Evolutionary conservation across 2,113 vertebrate species (phyloP).

Genomic region (Vulpes vulpes): DNA sequence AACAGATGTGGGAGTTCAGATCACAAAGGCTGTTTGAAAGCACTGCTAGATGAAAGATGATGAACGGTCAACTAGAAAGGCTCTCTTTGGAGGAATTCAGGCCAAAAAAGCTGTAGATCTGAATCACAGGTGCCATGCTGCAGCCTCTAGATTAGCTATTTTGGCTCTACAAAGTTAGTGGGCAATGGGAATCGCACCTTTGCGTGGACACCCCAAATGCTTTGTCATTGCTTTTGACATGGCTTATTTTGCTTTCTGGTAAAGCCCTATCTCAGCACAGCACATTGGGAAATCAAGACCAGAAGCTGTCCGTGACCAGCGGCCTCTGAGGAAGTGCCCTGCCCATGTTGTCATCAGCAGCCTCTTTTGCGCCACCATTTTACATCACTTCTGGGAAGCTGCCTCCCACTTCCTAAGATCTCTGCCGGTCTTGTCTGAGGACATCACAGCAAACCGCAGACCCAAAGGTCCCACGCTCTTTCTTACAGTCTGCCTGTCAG

Average conservation of each 20-base stretch:
- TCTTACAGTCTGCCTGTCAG: not conserved
- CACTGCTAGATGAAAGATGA: not conserved
- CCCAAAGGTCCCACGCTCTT: not conserved
- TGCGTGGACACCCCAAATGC: not conserved
- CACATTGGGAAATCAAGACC: slow-evolving; percentile 69
- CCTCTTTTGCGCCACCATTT: slow-evolving; percentile 72
- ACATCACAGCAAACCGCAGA: slow-evolving; percentile 75
- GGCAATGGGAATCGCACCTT: not conserved
- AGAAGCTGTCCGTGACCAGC: slow-evolving; percentile 30
- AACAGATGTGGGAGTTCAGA: not conserved
- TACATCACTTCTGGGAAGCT: slow-evolving; percentile 75
- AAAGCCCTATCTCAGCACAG: slow-evolving; percentile 54
- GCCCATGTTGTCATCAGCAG: slow-evolving; percentile 32
- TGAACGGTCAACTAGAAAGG: not conserved
- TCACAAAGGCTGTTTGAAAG: not conserved
- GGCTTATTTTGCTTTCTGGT: slow-evolving; percentile 36
- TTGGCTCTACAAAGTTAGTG: not conserved
- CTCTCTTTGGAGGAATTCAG: slow-evolving; percentile 1
- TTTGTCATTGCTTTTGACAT: slow-evolving; percentile 53
- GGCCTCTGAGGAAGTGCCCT: slow-evolving; percentile 68
- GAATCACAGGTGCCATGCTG: not conserved
- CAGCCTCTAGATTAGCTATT: not conserved
- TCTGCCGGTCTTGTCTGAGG: slow-evolving; percentile 50
- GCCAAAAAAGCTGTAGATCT: not conserved
- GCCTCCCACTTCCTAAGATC: slow-evolving; percentile 57